Base-by-base conservation (phyloP, 2,113 vertebrate species). In the Dolichallabes microphthalmus region DNA sequence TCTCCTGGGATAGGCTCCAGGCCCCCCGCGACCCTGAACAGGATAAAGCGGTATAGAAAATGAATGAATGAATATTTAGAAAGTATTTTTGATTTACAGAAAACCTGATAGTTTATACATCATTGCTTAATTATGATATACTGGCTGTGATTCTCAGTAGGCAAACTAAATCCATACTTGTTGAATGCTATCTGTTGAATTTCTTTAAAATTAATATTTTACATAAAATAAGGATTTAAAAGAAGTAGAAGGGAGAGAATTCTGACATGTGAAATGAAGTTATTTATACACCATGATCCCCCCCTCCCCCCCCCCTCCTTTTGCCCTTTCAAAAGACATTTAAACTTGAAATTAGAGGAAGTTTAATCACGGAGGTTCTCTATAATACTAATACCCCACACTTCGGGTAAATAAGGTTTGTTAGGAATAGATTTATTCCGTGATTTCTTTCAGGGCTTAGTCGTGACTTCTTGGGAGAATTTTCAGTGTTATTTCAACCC, bases 321-420 rank as follows among this genome's bases (percentile, higher is more conserved):
- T 82, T 32, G 68, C 73, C 79, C 78, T 88, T 88, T 22, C 71
- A 78, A 82, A 60, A 32, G 6, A 35, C 76, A 79, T 82, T 55
- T 45, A 27, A 25, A n/a, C 61, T 17, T 71, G 50, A 64, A 73
- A 66, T 78, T 79, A 45, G 61, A 69, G 32, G 45, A 45, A 50
- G 60, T 52, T 85, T 35, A 78, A 76, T 71, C 22, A 69, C 81
- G 20, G 58, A 13, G 60, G 66, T 74, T 79, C 73, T 45, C 27
- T 64, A 64, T 82, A 80, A 27, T 60, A 53, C 71, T 82, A 77
- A 82, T 85, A 87, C 75, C 60, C 71, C 35, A 39, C 61, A 17
- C 60, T 52, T 53, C 69, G 32, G 32, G 27, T 71, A 82, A 63
- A 76, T 61, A 50, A 20, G 45, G 35, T 71, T 85, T 75, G 13